Base-by-base conservation (phyloP, 1,140 invertebrate species). In the Ceratina calcarata region DNA sequence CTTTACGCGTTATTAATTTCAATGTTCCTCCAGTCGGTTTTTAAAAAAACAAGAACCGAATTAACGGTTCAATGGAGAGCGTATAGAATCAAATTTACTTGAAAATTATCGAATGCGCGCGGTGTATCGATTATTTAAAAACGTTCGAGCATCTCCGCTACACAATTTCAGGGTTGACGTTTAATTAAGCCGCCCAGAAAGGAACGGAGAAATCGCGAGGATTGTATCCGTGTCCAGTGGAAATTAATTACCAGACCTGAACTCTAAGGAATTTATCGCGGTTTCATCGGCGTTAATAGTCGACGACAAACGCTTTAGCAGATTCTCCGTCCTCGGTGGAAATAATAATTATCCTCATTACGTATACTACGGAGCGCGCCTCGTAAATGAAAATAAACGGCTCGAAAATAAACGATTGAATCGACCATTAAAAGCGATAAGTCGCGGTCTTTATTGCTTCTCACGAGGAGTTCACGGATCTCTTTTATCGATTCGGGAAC, bases 151-250 rank as follows among this genome's bases (percentile, higher is more conserved):
- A 68, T 27, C 37, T 37, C 10, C 6, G 51, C 32, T 6, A 16
- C 32, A 37, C 37, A 27, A 68, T 68, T 20, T 10, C 55, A 68
- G 0, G 4, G 27, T 57, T 61, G 65, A 77, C 74, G 74, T 77
- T 77, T 77, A 77, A 77, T 77, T 69, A 61, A 77, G 65, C 57
- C 65, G 65, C 32, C 74, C 20, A 37, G 57, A 61, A 77, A 77
- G 74, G 68, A 77, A 60, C 37, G 32, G 22, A n/a, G 61, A 45
- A 55, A 16, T 53, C 18, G 22, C 27, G 27, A 20, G 15, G 16
- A n/a, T 8, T 10, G 15, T 45, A 45, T 45, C 37, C 37, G 37
- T 45, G 37, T 45, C 22, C 20, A 27, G n/a, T 66, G 74, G 55
- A 76, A 76, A 76, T 69, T 76, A 69, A 77, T 77, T 77, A 69